Base-by-base conservation (phyloP, 2,113 vertebrate species). In the Prunella himalayana region DNA sequence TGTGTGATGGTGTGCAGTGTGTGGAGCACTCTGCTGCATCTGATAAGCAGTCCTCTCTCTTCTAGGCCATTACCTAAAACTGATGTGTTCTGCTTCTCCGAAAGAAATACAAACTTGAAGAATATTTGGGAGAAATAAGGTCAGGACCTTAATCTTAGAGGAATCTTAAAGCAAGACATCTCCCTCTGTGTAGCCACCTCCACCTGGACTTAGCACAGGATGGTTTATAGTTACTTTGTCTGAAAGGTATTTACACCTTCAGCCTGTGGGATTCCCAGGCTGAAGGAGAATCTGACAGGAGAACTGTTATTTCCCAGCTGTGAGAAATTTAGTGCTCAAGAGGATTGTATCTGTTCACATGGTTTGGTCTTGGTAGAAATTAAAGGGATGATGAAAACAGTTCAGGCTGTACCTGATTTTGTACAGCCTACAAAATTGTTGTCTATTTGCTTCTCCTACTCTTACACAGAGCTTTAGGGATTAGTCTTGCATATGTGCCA, bases 121-220 rank as follows among this genome's bases (percentile, higher is more conserved):
- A 94, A 82, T 96, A 90, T 69, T 78, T 73, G 76, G 39, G 44
- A 91, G 71, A 84, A 95, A 86, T 88, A 68, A 82, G 72, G 84
- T 94, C 91, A 94, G 75, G 72, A 94, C 80, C 93, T 96, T 95
- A 95, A 96, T 96, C 82, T 94, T 37, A 57, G 42, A 76, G 44
- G 20, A 94, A 82, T 72, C 70, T 77, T 82, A 57, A 93, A 78
- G 80, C 15, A 91, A 76, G n/a, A 57, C 27, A 21, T 41, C 79
- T 89, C 42, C 47, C 27, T 90, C 71, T 71, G 31, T 71, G 37
- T 87, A 65, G 79, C 39, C 61, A 63, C 33, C 72, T 82, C n/a
- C 33, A 51, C 19, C 49, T 82, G 42, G 22, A 17, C 81, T 44
- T 70, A 72, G 69, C 7, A 0, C 60, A 20, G 60, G 64, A 71